A percentile compares a stretch with the other conserved stretches of the same genome.
Evolutionary conservation across 2,113 vertebrate genomes (phyloP).

Genomic region (Tamias sibiricus): DNA sequence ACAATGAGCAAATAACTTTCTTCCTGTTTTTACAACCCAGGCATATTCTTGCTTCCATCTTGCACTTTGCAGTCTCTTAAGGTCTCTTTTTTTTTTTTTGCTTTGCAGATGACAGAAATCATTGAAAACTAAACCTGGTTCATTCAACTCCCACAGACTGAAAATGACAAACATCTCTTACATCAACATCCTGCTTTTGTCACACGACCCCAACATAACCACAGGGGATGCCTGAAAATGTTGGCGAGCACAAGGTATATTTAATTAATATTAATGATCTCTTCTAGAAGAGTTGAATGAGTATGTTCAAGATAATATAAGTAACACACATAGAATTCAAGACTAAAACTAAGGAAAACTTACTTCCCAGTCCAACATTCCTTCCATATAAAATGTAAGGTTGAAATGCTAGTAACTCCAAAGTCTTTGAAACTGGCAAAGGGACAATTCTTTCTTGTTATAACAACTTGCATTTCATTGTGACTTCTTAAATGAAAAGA

Average conservation of each 20-base stretch:
- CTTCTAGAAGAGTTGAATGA: background rate
- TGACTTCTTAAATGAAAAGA: conserved; percentile 38
- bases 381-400: background rate
- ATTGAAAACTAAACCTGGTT: background rate
- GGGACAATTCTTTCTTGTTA: background rate
- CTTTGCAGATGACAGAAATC: background rate
- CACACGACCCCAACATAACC: background rate
- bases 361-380: background rate
- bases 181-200: background rate
- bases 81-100: background rate
- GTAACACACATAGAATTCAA: background rate
- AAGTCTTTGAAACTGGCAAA: background rate
- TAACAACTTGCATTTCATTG: background rate
- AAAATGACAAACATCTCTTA: background rate
- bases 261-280: background rate
- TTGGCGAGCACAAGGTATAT: background rate
- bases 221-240: background rate
- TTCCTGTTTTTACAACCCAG: background rate
- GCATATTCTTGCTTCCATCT: background rate
- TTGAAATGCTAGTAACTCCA: background rate
- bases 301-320: background rate
- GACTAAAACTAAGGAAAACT: background rate
- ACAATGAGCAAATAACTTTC: background rate
- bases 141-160: background rate
- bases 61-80: background rate